Evolutionary conservation across 2,888 invertebrate genomes (phyloP).

Genomic region (Dasypogon diadema): DNA sequence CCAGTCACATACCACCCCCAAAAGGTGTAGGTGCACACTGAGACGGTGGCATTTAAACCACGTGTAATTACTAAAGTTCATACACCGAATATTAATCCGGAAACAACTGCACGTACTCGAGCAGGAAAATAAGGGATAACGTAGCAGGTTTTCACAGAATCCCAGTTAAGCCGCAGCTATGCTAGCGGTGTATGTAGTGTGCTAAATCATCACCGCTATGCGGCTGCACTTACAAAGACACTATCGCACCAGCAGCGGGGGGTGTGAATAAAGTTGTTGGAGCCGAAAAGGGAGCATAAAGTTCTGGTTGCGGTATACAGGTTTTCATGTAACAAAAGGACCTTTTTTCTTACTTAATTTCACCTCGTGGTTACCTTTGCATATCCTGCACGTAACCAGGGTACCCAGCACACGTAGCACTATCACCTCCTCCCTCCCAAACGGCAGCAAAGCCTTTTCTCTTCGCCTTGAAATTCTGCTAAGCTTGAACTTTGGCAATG

Average conservation of each 20-base stretch:
- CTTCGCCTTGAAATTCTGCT: constrained; percentile 24
- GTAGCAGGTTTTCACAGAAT: not conserved
- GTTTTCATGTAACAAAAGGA: constrained; percentile 13
- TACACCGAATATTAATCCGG: constrained; percentile 46
- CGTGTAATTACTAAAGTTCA: constrained; percentile 43
- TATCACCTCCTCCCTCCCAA: not conserved
- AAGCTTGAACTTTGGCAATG: constrained; percentile 45
- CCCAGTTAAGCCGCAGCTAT: not conserved
- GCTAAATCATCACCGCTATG: constrained; percentile 1
- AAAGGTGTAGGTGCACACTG: not conserved
- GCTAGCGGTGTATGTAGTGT: not conserved
- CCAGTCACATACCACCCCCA: not conserved
- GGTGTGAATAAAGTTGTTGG: constrained; percentile 38
- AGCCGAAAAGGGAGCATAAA: not conserved
- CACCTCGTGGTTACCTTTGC: constrained; percentile 16
- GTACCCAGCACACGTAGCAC: not conserved
- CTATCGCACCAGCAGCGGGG: not conserved
- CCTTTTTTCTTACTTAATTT: constrained; percentile 11
- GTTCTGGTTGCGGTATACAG: not conserved
- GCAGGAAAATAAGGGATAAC: not conserved
- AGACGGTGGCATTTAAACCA: constrained; percentile 30
- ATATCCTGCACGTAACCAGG: not conserved
- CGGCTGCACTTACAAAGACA: not conserved
- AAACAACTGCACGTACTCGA: constrained; percentile 15
- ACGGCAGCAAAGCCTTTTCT: not conserved